phyloP scores from a whole-genome alignment of 30 jellyfish, hydroid and myxozoan genomes.

The Chironex yamaguchii region DNA sequence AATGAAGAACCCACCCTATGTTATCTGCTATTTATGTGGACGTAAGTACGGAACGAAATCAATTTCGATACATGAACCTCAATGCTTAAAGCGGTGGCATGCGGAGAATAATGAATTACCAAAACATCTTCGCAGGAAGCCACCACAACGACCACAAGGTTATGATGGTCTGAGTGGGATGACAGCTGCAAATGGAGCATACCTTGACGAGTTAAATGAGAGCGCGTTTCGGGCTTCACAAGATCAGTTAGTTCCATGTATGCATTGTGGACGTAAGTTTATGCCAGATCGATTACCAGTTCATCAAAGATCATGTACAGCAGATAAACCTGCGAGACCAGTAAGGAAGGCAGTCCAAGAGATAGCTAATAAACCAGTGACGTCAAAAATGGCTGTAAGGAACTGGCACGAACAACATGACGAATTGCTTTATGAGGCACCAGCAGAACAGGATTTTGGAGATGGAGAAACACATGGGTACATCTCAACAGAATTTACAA shows the following conservation, averaged over 20 bases:
- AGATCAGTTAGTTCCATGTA: slow-evolving; percentile 90
- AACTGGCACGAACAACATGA: neutral
- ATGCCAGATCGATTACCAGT: slow-evolving; percentile 86
- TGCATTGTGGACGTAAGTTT: slow-evolving; percentile 86
- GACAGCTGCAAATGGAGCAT: slow-evolving; percentile 60
- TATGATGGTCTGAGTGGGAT: slow-evolving; percentile 64
- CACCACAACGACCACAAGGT: slow-evolving; percentile 83
- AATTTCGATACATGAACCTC: slow-evolving; percentile 86
- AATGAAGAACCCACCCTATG: slow-evolving; percentile 80
- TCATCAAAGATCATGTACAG: slow-evolving; percentile 94
- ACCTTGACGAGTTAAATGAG: slow-evolving; percentile 80
- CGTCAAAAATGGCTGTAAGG: neutral
- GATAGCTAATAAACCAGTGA: slow-evolving; percentile 16
- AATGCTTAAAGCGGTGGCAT: slow-evolving; percentile 90
- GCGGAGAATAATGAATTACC: slow-evolving; percentile 84
- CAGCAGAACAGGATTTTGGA: slow-evolving; percentile 1
- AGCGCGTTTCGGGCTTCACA: slow-evolving; percentile 82
- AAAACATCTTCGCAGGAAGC: slow-evolving; percentile 71
- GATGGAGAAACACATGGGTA: neutral
- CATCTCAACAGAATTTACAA: slow-evolving; percentile 1
- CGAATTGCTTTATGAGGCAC: neutral
- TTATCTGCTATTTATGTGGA: slow-evolving; percentile 92
- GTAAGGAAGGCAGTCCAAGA: slow-evolving; percentile 13
- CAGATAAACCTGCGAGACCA: slow-evolving; percentile 79
- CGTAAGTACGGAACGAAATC: slow-evolving; percentile 94